phyloP scores from a whole-genome alignment of 2,113 vertebrate genomes.

The Propithecus coquereli region DNA sequence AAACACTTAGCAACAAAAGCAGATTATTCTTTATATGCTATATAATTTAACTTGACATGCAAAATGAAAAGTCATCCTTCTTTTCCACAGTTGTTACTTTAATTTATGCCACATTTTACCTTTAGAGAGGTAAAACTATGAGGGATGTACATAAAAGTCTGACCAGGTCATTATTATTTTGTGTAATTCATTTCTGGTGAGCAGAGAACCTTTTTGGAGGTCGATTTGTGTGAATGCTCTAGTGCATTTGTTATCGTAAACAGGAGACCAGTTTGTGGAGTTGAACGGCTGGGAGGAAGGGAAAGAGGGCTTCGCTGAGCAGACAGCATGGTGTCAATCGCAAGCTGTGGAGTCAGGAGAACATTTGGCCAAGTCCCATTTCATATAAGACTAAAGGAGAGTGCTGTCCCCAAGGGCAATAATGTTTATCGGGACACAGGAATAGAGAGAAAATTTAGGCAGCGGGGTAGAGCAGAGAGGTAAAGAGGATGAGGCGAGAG shows the following conservation, averaged over 20 bases:
- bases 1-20: neutral
- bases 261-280: neutral
- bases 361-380: neutral
- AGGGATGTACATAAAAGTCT: neutral
- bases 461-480: neutral
- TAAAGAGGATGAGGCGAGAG: neutral
- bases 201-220: neutral
- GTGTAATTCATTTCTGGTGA: neutral
- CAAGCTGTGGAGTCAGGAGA: neutral
- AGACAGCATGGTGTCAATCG: neutral
- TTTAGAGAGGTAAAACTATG: neutral
- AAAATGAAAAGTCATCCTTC: neutral
- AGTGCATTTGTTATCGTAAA: neutral
- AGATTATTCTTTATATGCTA: neutral
- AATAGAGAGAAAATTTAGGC: neutral
- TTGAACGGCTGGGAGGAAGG: neutral
- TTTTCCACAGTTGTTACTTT: neutral
- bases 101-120: neutral
- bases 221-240: neutral
- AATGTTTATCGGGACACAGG: neutral
- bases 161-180: neutral
- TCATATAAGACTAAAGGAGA: neutral
- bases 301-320: neutral
- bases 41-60: neutral
- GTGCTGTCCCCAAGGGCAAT: neutral